These are phyloP conservation scores for Papilio aristodemus DNA, from an alignment of 1,140 invertebrate species.

Conservation along the genomic window DNA sequence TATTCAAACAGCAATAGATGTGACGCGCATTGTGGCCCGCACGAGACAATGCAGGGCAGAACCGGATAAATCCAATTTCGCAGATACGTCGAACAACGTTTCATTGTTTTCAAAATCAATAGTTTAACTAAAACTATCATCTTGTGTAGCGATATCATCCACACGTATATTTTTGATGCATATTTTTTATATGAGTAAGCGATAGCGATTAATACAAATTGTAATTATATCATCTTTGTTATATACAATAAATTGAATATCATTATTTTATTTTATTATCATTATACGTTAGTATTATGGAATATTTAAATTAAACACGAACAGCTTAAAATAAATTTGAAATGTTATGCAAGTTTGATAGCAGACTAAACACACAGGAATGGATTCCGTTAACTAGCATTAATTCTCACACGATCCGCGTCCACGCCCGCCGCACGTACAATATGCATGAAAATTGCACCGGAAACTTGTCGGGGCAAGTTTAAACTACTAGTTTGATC, in stretches of 20 bases:
- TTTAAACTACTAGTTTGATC: slow-evolving; percentile 30
- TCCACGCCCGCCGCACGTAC: neutral
- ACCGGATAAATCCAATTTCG: too few relatives aligned
- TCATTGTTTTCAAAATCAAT: too few relatives aligned
- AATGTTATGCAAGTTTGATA: neutral
- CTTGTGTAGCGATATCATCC: too few relatives aligned
- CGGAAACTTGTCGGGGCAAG: slow-evolving; percentile 10
- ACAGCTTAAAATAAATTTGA: slow-evolving; percentile 1
- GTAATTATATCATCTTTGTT: too few relatives aligned
- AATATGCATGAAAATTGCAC: slow-evolving; percentile 31
- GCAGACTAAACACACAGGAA: slow-evolving; percentile 11
- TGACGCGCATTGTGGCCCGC: slow-evolving; percentile 46
- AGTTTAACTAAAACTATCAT: too few relatives aligned
- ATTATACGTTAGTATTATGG: too few relatives aligned
- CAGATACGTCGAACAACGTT: too few relatives aligned
- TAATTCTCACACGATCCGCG: neutral
- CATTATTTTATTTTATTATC: too few relatives aligned
- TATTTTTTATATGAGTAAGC: too few relatives aligned
- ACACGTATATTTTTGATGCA: too few relatives aligned
- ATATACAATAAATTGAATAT: too few relatives aligned
- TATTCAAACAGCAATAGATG: slow-evolving; percentile 50
- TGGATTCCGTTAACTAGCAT: slow-evolving; percentile 4
- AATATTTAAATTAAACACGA: neutral
- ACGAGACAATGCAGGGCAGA: slow-evolving; percentile 46
- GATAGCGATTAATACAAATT: too few relatives aligned